A percentile compares a stretch with the other conserved stretches of the same genome.
These are phyloP conservation scores for Drosophila ambigua DNA, from an alignment of 1,140 invertebrate species.

Conservation along the genomic window DNA sequence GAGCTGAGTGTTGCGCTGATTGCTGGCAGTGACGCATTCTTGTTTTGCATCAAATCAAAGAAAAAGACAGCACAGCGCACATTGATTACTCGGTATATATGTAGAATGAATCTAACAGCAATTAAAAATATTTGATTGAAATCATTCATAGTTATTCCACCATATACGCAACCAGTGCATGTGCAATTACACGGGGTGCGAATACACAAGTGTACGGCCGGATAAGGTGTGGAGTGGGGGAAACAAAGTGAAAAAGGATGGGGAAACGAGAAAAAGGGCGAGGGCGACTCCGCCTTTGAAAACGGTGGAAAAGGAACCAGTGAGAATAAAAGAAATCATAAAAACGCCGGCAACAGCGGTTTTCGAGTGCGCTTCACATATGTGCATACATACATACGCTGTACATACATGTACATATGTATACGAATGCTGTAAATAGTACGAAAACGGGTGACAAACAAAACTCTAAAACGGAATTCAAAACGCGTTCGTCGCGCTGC, in stretches of 20 bases:
- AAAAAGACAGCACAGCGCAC: slow-evolving; percentile 29
- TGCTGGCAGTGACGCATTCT: slow-evolving; percentile 73
- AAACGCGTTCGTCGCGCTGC: slow-evolving; percentile 20
- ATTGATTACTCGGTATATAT: slow-evolving; percentile 32
- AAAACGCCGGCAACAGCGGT: slow-evolving; percentile 76
- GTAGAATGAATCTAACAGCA: slow-evolving; percentile 13
- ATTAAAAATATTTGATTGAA: slow-evolving; percentile 35
- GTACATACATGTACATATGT: slow-evolving; percentile 30
- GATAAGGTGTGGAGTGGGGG: not conserved
- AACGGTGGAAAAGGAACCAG: slow-evolving; percentile 41
- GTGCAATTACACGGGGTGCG: slow-evolving; percentile 35
- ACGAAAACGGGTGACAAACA: slow-evolving; percentile 48
- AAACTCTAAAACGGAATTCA: slow-evolving; percentile 38
- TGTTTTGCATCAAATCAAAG: slow-evolving; percentile 64
- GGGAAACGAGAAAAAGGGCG: slow-evolving; percentile 61
- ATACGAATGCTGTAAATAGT: not conserved
- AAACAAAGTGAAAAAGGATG: slow-evolving; percentile 50
- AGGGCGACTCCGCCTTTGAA: slow-evolving; percentile 52
- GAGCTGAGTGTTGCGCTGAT: slow-evolving; percentile 23
- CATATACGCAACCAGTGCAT: slow-evolving; percentile 17
- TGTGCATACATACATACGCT: slow-evolving; percentile 16
- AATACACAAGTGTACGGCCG: slow-evolving; percentile 43
- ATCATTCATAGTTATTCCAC: slow-evolving; percentile 27
- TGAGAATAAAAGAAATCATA: slow-evolving; percentile 53
- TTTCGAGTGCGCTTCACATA: slow-evolving; percentile 61